A percentile compares a stretch with the other conserved stretches of the same genome.
Conservation (phyloP, 2,888 invertebrate species). For the Agrotis segetum region DNA sequence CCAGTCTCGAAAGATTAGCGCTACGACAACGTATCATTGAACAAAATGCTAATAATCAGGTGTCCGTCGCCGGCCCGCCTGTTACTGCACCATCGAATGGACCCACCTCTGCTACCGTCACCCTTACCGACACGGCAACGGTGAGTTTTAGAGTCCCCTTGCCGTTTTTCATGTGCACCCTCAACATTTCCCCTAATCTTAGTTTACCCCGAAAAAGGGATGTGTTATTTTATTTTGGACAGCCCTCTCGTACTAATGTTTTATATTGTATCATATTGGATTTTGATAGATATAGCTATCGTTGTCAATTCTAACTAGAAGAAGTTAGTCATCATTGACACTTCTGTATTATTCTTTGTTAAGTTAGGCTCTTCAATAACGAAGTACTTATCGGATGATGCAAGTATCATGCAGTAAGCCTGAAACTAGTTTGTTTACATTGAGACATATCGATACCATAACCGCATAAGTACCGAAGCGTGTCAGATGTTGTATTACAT, state of each 20-base stretch:
- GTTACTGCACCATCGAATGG: slow-evolving; percentile 80
- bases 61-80: slow-evolving; percentile 71
- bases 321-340: not conserved
- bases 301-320: slow-evolving; percentile 11
- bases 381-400: slow-evolving; percentile 52
- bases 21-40: slow-evolving; percentile 95
- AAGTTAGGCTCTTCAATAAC: not conserved
- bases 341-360: not conserved
- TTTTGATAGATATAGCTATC: slow-evolving; percentile 24
- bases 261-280: slow-evolving; percentile 33
- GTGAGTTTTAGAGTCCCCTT: slow-evolving; percentile 88
- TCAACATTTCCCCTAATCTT: slow-evolving; percentile 85
- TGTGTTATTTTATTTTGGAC: slow-evolving; percentile 81
- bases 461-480: slow-evolving; percentile 68
- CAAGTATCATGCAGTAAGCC: slow-evolving; percentile 62
- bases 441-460: slow-evolving; percentile 74
- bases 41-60: slow-evolving; percentile 90
- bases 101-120: slow-evolving; percentile 87
- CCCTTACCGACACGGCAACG: slow-evolving; percentile 89
- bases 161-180: slow-evolving; percentile 85
- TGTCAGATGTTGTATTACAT: slow-evolving; percentile 81
- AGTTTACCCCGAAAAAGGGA: slow-evolving; percentile 86
- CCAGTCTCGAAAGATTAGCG: slow-evolving; percentile 95
- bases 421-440: slow-evolving; percentile 79
- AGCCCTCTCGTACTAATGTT: slow-evolving; percentile 64